Conservation (phyloP, 2,113 vertebrate species). For the Thryonomys swinderianus region DNA sequence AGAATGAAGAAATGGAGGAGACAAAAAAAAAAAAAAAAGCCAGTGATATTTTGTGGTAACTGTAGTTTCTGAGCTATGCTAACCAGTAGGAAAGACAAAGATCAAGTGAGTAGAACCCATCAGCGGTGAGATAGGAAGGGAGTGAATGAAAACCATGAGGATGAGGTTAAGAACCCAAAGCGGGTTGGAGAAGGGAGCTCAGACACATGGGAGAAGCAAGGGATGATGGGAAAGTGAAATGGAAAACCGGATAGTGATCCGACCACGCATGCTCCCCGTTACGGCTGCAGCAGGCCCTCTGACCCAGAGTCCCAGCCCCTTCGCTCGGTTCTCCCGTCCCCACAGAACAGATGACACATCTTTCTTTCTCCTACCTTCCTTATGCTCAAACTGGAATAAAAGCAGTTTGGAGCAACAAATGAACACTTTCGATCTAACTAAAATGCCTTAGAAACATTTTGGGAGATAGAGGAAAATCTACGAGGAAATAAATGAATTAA, state of each 20-base stretch:
- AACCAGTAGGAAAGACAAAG: background rate
- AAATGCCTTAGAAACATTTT: background rate
- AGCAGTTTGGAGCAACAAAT: background rate
- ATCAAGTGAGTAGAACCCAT: background rate
- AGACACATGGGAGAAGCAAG: background rate
- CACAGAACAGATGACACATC: background rate
- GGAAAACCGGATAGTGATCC: background rate
- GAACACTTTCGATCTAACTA: background rate
- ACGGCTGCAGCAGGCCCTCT: background rate
- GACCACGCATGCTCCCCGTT: background rate
- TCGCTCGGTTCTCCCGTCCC: background rate
- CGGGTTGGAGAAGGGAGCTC: background rate
- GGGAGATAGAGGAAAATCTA: background rate
- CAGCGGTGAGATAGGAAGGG: background rate
- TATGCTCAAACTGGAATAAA: background rate
- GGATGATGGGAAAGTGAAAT: background rate
- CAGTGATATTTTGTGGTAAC: accelerated
- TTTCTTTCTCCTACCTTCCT: background rate
- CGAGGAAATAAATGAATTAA: background rate
- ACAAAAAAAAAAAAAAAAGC: too few relatives aligned
- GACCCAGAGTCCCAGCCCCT: background rate
- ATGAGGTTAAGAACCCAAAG: background rate
- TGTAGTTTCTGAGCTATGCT: background rate
- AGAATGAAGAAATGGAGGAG: background rate
- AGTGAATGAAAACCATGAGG: background rate